Evolutionary conservation across 2,797 vertebrate species (phyloP).

Genomic region (Loriculus beryllinus): DNA sequence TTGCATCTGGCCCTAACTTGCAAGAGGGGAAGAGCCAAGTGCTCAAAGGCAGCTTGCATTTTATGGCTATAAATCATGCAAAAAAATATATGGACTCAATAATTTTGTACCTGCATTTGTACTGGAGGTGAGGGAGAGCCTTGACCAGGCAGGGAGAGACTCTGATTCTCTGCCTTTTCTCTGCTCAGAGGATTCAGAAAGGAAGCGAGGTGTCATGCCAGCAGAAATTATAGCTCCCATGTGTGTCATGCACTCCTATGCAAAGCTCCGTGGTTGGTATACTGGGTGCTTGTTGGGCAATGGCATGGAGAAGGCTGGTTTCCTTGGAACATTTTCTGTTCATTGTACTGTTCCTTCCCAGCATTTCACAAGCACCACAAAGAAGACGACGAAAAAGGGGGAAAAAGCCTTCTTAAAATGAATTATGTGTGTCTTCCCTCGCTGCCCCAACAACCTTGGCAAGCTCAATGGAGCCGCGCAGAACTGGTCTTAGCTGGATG

Average conservation of each 20-base stretch:
- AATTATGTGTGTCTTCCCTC: constrained; percentile 18
- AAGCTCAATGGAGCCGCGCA: neutral
- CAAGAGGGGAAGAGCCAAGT: constrained; percentile 45
- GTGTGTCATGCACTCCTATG: neutral
- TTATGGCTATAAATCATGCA: constrained; percentile 26
- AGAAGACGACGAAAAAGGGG: neutral
- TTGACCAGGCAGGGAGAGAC: neutral
- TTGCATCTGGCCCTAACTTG: constrained; percentile 59
- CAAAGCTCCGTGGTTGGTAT: neutral
- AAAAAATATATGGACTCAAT: neutral
- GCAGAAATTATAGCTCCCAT: neutral
- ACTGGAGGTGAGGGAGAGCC: neutral
- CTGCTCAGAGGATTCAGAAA: neutral
- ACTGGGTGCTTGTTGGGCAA: constrained; percentile 30
- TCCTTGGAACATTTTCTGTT: constrained; percentile 34
- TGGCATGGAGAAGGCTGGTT: neutral
- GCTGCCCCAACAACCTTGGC: neutral
- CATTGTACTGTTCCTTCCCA: constrained; percentile 17
- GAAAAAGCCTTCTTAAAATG: neutral
- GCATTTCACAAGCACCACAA: constrained; percentile 59
- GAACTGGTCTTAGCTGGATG: constrained; percentile 40
- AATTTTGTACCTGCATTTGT: constrained; percentile 44
- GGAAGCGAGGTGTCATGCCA: neutral
- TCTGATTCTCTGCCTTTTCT: neutral
- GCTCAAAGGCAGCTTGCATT: constrained; percentile 56